Evolutionary conservation across 1,140 invertebrate genomes (phyloP).

Genomic region (Drosophila auraria): DNA sequence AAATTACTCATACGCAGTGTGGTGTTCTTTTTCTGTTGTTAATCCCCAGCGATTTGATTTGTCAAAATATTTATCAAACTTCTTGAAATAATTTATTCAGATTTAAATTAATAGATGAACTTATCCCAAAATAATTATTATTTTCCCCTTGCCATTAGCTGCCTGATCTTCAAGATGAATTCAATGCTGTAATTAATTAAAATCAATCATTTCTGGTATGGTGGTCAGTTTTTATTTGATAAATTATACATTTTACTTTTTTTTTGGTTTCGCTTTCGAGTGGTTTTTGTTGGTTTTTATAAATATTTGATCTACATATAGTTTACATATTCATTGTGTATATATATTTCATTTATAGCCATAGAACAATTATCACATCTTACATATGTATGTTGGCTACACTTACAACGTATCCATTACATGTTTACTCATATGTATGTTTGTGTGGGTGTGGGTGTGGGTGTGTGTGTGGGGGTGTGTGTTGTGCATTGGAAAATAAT

Average conservation of each 20-base stretch:
- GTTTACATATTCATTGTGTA: constrained; percentile 46
- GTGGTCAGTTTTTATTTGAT: constrained; percentile 77
- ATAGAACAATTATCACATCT: constrained; percentile 83
- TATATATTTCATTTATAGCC: constrained; percentile 62
- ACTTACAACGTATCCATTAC: constrained; percentile 76
- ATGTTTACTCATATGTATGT: constrained; percentile 78
- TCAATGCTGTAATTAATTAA: too few relatives aligned
- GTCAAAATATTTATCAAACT: too few relatives aligned
- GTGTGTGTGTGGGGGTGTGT: constrained; percentile 6
- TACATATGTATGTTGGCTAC: constrained; percentile 73
- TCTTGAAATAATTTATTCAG: too few relatives aligned
- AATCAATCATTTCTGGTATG: constrained; percentile 59
- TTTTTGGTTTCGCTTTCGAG: constrained; percentile 57
- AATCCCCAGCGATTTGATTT: too few relatives aligned
- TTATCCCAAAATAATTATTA: too few relatives aligned
- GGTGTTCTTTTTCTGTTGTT: too few relatives aligned
- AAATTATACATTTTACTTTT: constrained; percentile 64
- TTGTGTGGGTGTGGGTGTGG: constrained; percentile 22
- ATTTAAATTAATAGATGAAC: too few relatives aligned
- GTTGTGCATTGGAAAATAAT: constrained; percentile 2
- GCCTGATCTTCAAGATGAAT: too few relatives aligned
- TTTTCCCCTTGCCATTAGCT: too few relatives aligned
- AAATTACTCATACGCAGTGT: too few relatives aligned
- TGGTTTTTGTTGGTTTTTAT: constrained; percentile 50
- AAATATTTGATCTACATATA: constrained; percentile 56